Conservation (phyloP, 2,113 vertebrate genomes). For the Vanacampus margaritifer region DNA sequence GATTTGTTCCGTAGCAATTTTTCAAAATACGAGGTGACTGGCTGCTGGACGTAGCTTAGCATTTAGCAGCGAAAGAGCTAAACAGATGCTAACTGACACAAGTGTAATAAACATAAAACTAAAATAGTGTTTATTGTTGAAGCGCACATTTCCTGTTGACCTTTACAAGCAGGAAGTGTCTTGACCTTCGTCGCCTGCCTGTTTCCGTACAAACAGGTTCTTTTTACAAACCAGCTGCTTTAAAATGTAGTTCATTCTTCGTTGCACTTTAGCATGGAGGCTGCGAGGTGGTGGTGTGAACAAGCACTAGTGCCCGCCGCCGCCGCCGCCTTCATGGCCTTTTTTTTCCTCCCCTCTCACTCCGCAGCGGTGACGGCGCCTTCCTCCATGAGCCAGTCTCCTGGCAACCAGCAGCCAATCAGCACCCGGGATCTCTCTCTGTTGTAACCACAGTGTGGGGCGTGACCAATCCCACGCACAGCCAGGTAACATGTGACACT, state of each 20-base stretch:
- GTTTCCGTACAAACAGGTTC: not conserved
- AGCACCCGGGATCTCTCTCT: slow-evolving; percentile 87
- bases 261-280: not conserved
- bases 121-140: not conserved
- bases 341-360: not conserved
- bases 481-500: slow-evolving; percentile 76
- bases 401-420: slow-evolving; percentile 84
- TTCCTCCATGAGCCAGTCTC: slow-evolving; percentile 69
- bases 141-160: not conserved
- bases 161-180: not conserved
- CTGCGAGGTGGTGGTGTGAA: not conserved
- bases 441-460: slow-evolving; percentile 96
- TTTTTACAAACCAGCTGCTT: too few relatives aligned
- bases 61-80: not conserved
- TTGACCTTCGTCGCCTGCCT: not conserved
- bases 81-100: not conserved
- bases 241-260: not conserved
- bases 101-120: too few relatives aligned
- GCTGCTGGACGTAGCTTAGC: not conserved
- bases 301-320: not conserved
- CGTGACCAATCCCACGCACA: slow-evolving; percentile 86
- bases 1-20: too few relatives aligned
- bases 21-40: too few relatives aligned
- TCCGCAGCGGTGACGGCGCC: slow-evolving; percentile 52
- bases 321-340: not conserved